Evolutionary conservation across 1,140 invertebrate genomes (phyloP), one percentile per base, ranked within the genome.

Genomic region (Drosophila burlai): DNA sequence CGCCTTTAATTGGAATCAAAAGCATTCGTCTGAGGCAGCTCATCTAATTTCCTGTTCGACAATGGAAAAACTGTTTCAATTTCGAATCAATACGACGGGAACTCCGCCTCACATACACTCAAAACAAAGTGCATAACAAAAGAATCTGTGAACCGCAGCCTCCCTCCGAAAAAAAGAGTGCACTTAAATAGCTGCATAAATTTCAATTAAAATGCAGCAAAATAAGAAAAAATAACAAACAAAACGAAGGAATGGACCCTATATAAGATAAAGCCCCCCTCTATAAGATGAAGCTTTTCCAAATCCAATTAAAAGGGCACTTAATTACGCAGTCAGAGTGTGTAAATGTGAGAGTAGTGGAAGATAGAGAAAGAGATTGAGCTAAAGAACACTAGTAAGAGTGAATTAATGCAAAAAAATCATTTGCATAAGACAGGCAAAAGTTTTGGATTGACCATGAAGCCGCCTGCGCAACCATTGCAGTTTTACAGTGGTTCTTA

Each of bases 151-250:
- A 81, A 90, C 61, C 85, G 75, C 63, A 85, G 59, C 85, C 68
- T 60, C 46, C 59, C 10, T 31, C 58, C 67, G 46, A 47, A 38
- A 55, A 45, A 42, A 46, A 31, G 26, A 47, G 64, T 52, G 64
- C 55, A 76, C 61, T 89, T 85, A 85, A 89, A 69, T 90, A 80
- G 75, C 81, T 90, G 84, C 81, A 89, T 89, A 89, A 89, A 89
- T 89, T 90, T 89, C 85, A 89, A 89, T 89, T 89, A 89, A 90
- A 84, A 67, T 60, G 69, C 78, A 81, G 62, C 67, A 65, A 77
- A 81, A 73, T 61, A 76, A 67, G 65, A 68, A 38, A 76, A 76
- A 76, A 60, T 50, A 87, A 83, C 64, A 73, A 57, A 54, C 72
- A 26, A 57, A 62, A 26, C 34, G 13, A 62, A 64, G 57, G 63